Base-by-base conservation (phyloP, 2,113 vertebrate genomes). In the Clarias gariepinus region DNA sequence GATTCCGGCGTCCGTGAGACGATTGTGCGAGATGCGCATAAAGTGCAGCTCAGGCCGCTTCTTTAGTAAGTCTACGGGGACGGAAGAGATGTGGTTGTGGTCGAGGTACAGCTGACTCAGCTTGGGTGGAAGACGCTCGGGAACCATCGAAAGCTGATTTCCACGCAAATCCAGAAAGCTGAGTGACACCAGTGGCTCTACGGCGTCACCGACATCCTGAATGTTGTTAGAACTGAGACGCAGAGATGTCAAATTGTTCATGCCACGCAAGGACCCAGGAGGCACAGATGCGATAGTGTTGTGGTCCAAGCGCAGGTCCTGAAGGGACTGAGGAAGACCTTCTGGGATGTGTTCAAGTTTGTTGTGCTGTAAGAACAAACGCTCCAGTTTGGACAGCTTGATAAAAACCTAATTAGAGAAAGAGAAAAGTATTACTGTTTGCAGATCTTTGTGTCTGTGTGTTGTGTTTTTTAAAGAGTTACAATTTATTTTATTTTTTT, bases 41-140 rank as follows among this genome's bases (percentile, higher is more conserved):
- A 97, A 98, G 89, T 97, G 96, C 55, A 99, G 91, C 18, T 89
- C 77, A 84, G 92, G 96, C 78, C 95, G 92, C 82, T 89, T 91
- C 85, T 93, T 95, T 83, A 99, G 94, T 36, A 97, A 99, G 33
- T 94, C 94, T 47, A 92, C 92, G 0, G 97, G 96, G 85, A 99
- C 83, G 28, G 94, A 96, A 84, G 92, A 94, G 88, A 99, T 98
- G 60, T 94, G 92, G 71, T 99, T 99, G 88, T 94, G 95, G 91
- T 98, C 97, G 88, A 97, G 92, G 88, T 99, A 99, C 52, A 99
- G 93, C 91, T 97, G 97, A 64, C 95, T 94, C 71, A 99, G 91
- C 15, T 91, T 93, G 61, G 89, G 86, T 21, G 97, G 97, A 47
- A 99, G 95, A 76, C 92, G 94, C 64, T 91, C 89, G 0, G 98